Percentiles rank a stretch among this genome's conserved stretches.
Evolutionary conservation across 2,797 vertebrate species (phyloP).

Genomic region (Artibeus jamaicensis): DNA sequence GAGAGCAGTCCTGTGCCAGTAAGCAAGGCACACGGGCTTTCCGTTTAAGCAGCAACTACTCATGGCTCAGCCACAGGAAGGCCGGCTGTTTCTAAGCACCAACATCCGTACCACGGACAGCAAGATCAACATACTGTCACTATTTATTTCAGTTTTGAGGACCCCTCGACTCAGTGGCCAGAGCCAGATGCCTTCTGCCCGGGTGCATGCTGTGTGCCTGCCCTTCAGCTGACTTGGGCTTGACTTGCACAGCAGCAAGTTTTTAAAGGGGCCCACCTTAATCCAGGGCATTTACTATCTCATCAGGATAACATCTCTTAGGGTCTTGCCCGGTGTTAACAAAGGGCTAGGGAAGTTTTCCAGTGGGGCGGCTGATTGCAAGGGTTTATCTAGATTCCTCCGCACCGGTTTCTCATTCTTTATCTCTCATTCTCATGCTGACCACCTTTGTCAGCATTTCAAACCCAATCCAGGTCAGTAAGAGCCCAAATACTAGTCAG

Average conservation of each 20-base stretch:
- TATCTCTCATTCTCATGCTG: not conserved
- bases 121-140: not conserved
- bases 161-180: not conserved
- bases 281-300: not conserved
- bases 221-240: not conserved
- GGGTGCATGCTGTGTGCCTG: not conserved
- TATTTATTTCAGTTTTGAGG: not conserved
- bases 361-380: not conserved
- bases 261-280: not conserved
- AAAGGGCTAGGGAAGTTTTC: not conserved
- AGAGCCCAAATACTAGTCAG: not conserved
- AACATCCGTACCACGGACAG: not conserved
- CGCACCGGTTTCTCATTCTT: not conserved
- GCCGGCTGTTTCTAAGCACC: not conserved
- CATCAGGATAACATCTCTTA: not conserved
- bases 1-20: not conserved
- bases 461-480: not conserved
- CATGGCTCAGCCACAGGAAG: not conserved
- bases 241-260: not conserved
- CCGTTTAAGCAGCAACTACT: not conserved
- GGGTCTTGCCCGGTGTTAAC: not conserved
- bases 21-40: not conserved
- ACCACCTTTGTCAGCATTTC: not conserved
- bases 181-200: not conserved
- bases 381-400: not conserved